Evolutionary conservation across 23 tunicate genomes (phyloP).

Genomic region (Halocynthia aurantium): DNA sequence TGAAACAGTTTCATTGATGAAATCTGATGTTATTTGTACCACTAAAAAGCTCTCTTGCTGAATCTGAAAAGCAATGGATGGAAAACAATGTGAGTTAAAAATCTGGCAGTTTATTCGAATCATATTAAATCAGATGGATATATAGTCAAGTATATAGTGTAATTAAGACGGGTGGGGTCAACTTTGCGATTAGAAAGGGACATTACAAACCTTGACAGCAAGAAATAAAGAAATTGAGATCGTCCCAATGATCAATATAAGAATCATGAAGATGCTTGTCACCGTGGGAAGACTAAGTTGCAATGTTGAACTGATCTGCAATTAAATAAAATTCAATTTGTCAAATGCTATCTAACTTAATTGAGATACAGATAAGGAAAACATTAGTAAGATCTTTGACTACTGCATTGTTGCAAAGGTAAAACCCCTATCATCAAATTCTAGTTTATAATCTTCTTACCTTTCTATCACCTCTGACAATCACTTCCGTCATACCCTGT

Average conservation of each 20-base stretch:
- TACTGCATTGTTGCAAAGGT: too few species aligned
- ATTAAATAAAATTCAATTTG: background rate
- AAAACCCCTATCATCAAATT: too few species aligned
- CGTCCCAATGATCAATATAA: constrained; percentile 37
- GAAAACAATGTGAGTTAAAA: background rate
- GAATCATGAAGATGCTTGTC: constrained; percentile 67
- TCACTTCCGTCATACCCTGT: background rate
- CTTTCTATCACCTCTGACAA: constrained; percentile 51
- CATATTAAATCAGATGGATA: background rate
- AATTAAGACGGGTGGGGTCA: background rate
- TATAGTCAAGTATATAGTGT: background rate
- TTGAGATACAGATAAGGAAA: background rate
- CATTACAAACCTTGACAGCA: constrained; percentile 22
- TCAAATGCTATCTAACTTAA: constrained; percentile 28
- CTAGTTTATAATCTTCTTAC: constrained; percentile 1
- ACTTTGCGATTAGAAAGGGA: background rate
- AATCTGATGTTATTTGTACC: constrained; percentile 54
- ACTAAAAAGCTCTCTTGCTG: constrained; percentile 76
- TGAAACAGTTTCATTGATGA: constrained; percentile 74
- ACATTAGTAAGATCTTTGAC: too few species aligned
- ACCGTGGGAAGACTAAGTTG: constrained; percentile 41
- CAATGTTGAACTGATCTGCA: background rate
- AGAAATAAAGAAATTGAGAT: constrained; percentile 48
- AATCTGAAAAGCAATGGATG: background rate
- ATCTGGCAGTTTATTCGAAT: too few species aligned